These are phyloP conservation scores for Oxyteleia sp. DNA, from an alignment of 2,888 invertebrate species.

Conservation along the genomic window DNA sequence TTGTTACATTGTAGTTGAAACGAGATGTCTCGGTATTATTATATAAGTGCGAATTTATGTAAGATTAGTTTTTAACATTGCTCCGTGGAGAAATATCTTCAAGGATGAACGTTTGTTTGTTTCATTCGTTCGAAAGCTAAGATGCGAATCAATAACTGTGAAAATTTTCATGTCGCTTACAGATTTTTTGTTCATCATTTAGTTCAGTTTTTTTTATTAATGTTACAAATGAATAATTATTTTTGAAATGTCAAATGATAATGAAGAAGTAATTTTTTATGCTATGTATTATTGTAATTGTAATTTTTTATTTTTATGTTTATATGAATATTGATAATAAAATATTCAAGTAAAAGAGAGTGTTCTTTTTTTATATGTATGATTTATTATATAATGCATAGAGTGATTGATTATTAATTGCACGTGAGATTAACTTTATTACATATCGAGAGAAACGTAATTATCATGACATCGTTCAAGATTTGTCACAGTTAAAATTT, in stretches of 20 bases:
- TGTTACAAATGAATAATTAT: constrained; percentile 6
- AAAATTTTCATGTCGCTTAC: not conserved
- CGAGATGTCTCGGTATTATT: constrained; percentile 11
- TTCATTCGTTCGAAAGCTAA: not conserved
- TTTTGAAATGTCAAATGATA: constrained; percentile 15
- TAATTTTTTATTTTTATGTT: not conserved
- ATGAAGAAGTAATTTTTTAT: not conserved
- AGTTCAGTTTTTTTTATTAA: not conserved
- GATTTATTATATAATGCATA: not conserved
- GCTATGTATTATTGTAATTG: no score
- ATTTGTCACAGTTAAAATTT: not conserved
- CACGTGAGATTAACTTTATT: not conserved
- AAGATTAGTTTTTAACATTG: constrained; percentile 12
- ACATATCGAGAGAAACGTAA: not conserved
- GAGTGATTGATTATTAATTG: not conserved
- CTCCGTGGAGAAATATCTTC: not conserved
- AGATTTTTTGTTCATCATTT: constrained; percentile 11
- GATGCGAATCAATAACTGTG: constrained; percentile 6
- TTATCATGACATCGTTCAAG: not conserved
- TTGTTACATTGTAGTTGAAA: not conserved
- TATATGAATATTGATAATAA: not conserved
- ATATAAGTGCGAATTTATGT: constrained; percentile 33
- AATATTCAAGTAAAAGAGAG: not conserved
- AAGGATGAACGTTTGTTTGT: constrained; percentile 5
- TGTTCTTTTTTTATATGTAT: not conserved